Conservation (phyloP, 2,113 vertebrate genomes). For the Sinocyclocheilus anshuiensis region DNA sequence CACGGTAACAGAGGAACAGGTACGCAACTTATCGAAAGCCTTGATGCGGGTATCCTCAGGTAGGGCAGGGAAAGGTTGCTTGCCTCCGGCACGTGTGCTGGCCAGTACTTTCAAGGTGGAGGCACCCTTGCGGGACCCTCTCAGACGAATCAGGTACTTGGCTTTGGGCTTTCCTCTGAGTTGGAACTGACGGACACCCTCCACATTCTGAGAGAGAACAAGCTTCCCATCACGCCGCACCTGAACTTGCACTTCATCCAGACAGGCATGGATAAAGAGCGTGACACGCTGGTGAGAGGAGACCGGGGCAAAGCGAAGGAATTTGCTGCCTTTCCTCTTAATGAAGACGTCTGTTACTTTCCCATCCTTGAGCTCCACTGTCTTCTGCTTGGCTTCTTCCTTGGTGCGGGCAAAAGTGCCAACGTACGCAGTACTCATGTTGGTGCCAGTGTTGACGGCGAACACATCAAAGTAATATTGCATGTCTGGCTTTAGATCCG, state of each 20-base stretch:
- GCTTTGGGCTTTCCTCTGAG: constrained; percentile 93
- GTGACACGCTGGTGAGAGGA: constrained; percentile 93
- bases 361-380: constrained; percentile 89
- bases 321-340: constrained; percentile 88
- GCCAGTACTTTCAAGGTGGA: constrained; percentile 90
- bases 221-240: constrained; percentile 92
- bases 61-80: constrained; percentile 91
- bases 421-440: constrained; percentile 91
- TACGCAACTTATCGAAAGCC: constrained; percentile 95
- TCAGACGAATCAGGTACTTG: constrained; percentile 89
- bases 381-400: constrained; percentile 92
- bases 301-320: constrained; percentile 90
- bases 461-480: constrained; percentile 99
- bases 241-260: constrained; percentile 89
- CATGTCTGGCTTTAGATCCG: constrained; percentile 89
- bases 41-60: constrained; percentile 95
- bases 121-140: constrained; percentile 89
- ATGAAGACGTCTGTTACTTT: constrained; percentile 91
- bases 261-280: constrained; percentile 88
- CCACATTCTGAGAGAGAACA: constrained; percentile 87
- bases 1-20: constrained; percentile 89
- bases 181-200: constrained; percentile 91
- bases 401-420: constrained; percentile 96
- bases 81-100: constrained; percentile 85
- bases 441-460: constrained; percentile 85